Base-by-base conservation (phyloP, 2,888 invertebrate genomes). In the Smittia aterrima region DNA sequence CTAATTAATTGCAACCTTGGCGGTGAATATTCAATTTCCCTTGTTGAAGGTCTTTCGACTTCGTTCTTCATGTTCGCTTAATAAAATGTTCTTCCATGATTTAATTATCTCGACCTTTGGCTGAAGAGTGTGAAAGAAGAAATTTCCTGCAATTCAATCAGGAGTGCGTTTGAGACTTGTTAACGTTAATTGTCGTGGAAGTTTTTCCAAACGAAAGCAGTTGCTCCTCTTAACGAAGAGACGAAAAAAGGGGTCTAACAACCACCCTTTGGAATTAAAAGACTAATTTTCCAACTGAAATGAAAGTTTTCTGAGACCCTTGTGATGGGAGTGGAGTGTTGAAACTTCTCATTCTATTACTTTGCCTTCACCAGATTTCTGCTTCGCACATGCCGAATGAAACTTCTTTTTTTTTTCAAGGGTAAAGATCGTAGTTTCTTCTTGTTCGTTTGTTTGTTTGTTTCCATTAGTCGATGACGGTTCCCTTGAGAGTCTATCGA, bases 11-110 rank as follows among this genome's bases (percentile, higher is more conserved):
- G 47, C 47, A 47, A 47, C 47, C 47, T 47, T 47, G 47, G 47
- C 47, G 47, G 47, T 47, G 47, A 47, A 47, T 47, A 47, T 47
- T 47, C 47, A 47, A 47, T 47, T n/a, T 47, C 47, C 47, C 16
- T 11, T 11, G 47, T n/a, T 47, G 47, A 13, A 32, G 32, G 32
- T 13, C 47, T n/a, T n/a, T 47, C 47, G 47, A 3, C 47, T 47
- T 3, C 47, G n/a, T 47, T 47, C 47, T 47, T n/a, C 47, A n/a
- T 47, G 47, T 11, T 47, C 16, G 47, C n/a, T 3, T 47, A 47
- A 47, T 47, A 47, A 47, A 47, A 47, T 47, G 47, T 47, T 47
- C 32, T 32, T 47, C 47, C 2, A n/a, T 11, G 47, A 47, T 47
- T 47, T 47, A 47, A 47, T 47, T n/a, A 47, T 16, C n/a, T 47